These are phyloP conservation scores for Oncorhynchus masou DNA, from an alignment of 2,113 vertebrate species.

Conservation along the genomic window DNA sequence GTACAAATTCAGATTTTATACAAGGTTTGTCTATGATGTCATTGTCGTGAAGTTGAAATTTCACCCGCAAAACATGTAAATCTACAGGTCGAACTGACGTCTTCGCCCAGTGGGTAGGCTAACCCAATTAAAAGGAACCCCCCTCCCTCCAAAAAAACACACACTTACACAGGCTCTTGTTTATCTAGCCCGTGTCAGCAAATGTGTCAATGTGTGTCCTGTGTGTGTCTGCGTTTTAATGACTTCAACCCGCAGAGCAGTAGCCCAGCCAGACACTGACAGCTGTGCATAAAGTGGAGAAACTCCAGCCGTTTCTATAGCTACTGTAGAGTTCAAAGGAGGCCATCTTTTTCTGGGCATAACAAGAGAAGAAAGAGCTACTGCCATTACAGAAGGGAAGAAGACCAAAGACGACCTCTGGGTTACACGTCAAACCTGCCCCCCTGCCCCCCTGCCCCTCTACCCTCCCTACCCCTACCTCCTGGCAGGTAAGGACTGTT, in stretches of 20 bases:
- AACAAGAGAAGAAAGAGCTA: slow-evolving; percentile 72
- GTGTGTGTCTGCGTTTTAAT: slow-evolving; percentile 61
- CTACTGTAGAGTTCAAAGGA: slow-evolving; percentile 75
- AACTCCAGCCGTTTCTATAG: slow-evolving; percentile 74
- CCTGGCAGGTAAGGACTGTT: slow-evolving; percentile 31
- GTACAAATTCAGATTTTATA: no score
- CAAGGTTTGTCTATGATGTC: no score
- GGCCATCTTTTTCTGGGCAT: slow-evolving; percentile 68
- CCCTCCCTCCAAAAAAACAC: slow-evolving; percentile 61
- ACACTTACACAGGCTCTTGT: slow-evolving; percentile 55
- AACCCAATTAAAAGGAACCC: slow-evolving; percentile 72
- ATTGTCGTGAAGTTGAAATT: no score
- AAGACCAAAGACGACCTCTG: slow-evolving; percentile 69
- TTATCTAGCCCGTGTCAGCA: slow-evolving; percentile 66
- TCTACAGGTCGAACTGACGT: no score
- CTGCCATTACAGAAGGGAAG: slow-evolving; percentile 55
- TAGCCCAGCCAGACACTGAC: slow-evolving; percentile 70
- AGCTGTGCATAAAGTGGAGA: slow-evolving; percentile 68
- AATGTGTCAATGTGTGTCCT: slow-evolving; percentile 67
- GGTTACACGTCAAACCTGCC: slow-evolving; percentile 64
- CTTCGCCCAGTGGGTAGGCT: slow-evolving; percentile 43
- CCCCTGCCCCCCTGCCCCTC: slow-evolving; percentile 24
- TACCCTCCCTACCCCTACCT: slow-evolving; percentile 18
- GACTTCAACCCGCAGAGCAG: slow-evolving; percentile 62
- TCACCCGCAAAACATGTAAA: no score